Conservation (phyloP, 1,140 invertebrate genomes). For the Thaumatotibia leucotreta region DNA sequence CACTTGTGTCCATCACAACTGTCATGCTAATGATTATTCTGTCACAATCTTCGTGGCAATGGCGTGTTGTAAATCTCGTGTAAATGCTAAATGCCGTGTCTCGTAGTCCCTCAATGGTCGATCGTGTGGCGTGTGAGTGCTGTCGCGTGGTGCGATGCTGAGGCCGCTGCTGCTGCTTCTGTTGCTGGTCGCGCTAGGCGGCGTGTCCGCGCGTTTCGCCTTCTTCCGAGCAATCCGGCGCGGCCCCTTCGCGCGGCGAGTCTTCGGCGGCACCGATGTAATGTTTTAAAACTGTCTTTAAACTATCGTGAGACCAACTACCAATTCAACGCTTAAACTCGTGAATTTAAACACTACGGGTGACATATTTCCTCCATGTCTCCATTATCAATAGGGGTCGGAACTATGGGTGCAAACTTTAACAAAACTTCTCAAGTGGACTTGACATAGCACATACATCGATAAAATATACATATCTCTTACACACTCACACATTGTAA, state of each 20-base stretch:
- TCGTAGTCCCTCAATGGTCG: neutral
- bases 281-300: no score
- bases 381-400: no score
- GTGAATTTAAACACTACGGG: no score
- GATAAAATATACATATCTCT: no score
- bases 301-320: no score
- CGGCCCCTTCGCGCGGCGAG: slow-evolving; percentile 26
- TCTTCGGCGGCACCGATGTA: slow-evolving; percentile 40
- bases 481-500: no score
- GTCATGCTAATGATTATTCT: no score
- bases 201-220: slow-evolving; percentile 13
- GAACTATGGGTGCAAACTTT: no score
- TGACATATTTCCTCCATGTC: no score
- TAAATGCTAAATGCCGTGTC: neutral
- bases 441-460: no score
- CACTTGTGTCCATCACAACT: neutral
- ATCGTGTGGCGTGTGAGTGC: neutral
- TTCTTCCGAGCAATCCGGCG: slow-evolving; percentile 25
- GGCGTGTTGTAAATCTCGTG: neutral
- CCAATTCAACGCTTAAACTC: no score
- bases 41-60: neutral
- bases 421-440: no score
- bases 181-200: neutral
- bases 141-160: neutral
- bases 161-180: neutral